Percentiles rank a stretch among this genome's conserved stretches.
These are phyloP conservation scores for Smittia sp. DNA, from an alignment of 2,888 invertebrate species.

Conservation along the genomic window DNA sequence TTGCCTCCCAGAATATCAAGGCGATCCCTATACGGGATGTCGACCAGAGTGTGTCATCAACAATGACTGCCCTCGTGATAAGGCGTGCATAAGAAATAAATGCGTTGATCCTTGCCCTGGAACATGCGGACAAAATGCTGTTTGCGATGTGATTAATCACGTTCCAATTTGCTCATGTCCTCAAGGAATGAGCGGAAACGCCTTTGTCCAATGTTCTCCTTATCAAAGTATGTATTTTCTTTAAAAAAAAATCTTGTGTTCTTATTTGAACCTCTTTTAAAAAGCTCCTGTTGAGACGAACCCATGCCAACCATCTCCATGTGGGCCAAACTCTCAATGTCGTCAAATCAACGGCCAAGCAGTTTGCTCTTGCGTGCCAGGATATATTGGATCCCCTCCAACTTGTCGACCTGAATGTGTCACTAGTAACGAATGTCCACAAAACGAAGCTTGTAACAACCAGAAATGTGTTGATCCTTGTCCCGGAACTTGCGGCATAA, in stretches of 20 bases:
- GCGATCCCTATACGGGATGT: constrained; percentile 74
- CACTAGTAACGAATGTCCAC: constrained; percentile 68
- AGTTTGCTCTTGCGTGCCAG: constrained; percentile 67
- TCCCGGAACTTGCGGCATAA: constrained; percentile 69
- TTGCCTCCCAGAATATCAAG: constrained; percentile 66
- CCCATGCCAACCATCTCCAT: constrained; percentile 70
- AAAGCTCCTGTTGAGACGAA: constrained; percentile 51
- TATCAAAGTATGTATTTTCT: constrained; percentile 56
- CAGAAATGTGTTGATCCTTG: constrained; percentile 72
- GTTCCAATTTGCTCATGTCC: constrained; percentile 66
- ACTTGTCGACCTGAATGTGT: constrained; percentile 72
- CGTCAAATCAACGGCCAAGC: constrained; percentile 63
- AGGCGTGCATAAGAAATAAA: constrained; percentile 68
- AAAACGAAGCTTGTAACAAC: constrained; percentile 67
- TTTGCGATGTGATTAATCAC: constrained; percentile 72
- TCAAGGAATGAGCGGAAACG: constrained; percentile 80
- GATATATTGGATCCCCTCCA: constrained; percentile 71
- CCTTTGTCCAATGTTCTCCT: constrained; percentile 72
- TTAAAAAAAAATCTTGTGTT: constrained; percentile 47
- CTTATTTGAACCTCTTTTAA: constrained; percentile 37
- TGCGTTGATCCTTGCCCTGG: constrained; percentile 72
- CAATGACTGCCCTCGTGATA: constrained; percentile 64
- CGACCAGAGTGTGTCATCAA: constrained; percentile 70
- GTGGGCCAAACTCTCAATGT: constrained; percentile 72
- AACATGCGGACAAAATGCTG: constrained; percentile 67